A percentile compares a stretch with the other conserved stretches of the same genome.
phyloP scores from a whole-genome alignment of 92 coral and sea anemone species.

The Epizoanthus fatuus region DNA sequence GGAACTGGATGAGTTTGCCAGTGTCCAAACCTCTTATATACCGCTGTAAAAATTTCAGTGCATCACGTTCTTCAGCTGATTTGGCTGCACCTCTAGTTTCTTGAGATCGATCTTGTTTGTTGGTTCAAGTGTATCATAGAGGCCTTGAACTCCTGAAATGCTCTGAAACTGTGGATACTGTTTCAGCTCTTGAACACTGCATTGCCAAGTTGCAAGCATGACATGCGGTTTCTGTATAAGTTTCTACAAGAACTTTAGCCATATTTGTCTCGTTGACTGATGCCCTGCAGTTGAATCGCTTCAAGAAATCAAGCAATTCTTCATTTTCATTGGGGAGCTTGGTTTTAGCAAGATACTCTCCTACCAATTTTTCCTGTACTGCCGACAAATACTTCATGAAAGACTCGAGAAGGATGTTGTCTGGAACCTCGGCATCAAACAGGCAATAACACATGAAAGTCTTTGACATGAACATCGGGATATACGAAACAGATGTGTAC shows the following conservation, averaged over 20 bases:
- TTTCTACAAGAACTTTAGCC: constrained; percentile 37
- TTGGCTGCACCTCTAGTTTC: constrained; percentile 23
- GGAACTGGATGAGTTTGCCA: constrained; percentile 33
- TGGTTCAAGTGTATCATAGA: constrained; percentile 44
- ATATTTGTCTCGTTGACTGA: constrained; percentile 58
- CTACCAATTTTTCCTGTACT: constrained; percentile 59
- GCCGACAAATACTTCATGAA: constrained; percentile 67
- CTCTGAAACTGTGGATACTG: constrained; percentile 35
- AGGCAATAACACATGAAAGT: constrained; percentile 61
- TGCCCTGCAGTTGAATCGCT: constrained; percentile 72
- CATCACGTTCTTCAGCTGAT: constrained; percentile 45
- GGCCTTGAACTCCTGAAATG: constrained; percentile 13
- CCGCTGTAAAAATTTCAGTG: constrained; percentile 44
- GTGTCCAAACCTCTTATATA: neutral
- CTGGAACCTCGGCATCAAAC: constrained; percentile 64
- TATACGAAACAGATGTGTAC: too few species aligned
- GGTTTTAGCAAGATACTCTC: constrained; percentile 18
- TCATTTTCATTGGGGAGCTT: constrained; percentile 67
- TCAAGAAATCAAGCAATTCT: constrained; percentile 68
- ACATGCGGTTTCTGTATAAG: constrained; percentile 57
- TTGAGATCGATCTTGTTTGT: constrained; percentile 51
- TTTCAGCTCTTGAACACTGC: constrained; percentile 15
- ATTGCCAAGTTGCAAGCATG: constrained; percentile 47
- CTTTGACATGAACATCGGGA: too few species aligned
- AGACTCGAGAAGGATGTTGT: constrained; percentile 62